Evolutionary conservation across 2,113 vertebrate species (phyloP).

Genomic region (Procavia capensis): DNA sequence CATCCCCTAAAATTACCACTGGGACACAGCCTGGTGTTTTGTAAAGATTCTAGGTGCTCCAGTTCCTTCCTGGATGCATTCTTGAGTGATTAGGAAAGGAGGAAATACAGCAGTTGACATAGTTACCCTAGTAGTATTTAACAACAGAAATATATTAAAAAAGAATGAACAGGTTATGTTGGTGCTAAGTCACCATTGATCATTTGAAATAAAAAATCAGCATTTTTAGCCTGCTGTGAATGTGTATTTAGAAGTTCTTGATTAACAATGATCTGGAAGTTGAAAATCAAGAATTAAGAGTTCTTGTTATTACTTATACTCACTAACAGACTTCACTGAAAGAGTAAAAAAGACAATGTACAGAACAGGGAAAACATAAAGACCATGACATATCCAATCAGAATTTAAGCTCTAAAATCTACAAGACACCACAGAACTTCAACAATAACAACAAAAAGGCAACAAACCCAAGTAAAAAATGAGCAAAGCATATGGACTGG

Average conservation of each 20-base stretch:
- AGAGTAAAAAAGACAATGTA: no score
- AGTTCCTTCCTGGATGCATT: neutral
- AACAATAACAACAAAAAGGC: no score
- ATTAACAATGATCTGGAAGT: slow-evolving; percentile 3
- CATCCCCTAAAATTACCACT: no score
- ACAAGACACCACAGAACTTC: no score
- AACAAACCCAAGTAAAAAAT: no score
- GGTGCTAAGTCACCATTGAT: neutral
- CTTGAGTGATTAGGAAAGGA: neutral
- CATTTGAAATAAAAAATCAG: slow-evolving; percentile 45
- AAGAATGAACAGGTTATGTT: neutral
- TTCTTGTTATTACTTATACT: no score
- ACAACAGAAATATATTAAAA: neutral
- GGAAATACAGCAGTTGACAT: neutral
- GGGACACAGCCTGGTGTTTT: neutral
- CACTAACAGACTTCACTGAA: no score
- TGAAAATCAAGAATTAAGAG: neutral
- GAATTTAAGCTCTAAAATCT: no score
- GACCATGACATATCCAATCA: no score
- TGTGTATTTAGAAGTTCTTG: neutral
- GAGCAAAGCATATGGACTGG: no score
- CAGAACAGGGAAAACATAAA: no score
- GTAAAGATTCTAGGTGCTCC: neutral
- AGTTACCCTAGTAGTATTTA: neutral
- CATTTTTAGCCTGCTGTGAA: neutral